Base-by-base conservation (phyloP, 2,888 invertebrate genomes). In the Mimumesa dahlbomi region DNA sequence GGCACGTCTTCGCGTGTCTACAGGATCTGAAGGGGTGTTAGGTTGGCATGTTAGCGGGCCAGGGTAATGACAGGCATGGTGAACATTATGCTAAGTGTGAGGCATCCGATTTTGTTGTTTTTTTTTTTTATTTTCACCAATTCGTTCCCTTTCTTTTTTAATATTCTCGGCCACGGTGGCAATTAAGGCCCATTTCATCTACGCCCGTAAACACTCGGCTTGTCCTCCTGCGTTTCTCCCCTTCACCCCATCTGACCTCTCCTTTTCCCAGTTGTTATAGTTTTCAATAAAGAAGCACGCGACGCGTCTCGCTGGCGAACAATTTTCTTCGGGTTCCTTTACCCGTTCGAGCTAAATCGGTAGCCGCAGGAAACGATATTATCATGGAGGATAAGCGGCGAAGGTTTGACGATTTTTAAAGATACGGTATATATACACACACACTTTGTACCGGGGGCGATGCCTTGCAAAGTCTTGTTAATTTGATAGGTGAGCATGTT, bases 41-140 rank as follows among this genome's bases (percentile, higher is more conserved):
- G 73, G 67, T 52, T 75, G 77, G 63, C 81, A 79, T 81, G 76
- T 77, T 75, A 70, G 83, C 75, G 82, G 83, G 69, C 66, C 67
- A 61, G 54, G 54, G 72, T 83, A 83, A 83, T 83, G 81, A 83
- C 83, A 83, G 81, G 58, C 71, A 58, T 66, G 72, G 58, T 72
- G 71, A 83, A 75, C 76, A 83, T 83, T 83, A 81, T 82, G 76
- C 77, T 81, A 82, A 83, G 81, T 73, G 77, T 74, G 69, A 76
- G 64, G 49, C 70, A 63, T 58, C 72, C 46, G 56, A 63, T 19
- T 56, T 43, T n/a, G n/a, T n/a, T n/a, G n/a, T n/a, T 69, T 56
- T 58, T 73, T 64, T 71, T 31, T 62, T 59, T 49, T 58, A 38
- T 18, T 31, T 43, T 34, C 16, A 9, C 43, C 21, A 29, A 38